These are phyloP conservation scores for Nothoprocta perdicaria DNA, from an alignment of 2,113 vertebrate genomes.

Conservation along the genomic window DNA sequence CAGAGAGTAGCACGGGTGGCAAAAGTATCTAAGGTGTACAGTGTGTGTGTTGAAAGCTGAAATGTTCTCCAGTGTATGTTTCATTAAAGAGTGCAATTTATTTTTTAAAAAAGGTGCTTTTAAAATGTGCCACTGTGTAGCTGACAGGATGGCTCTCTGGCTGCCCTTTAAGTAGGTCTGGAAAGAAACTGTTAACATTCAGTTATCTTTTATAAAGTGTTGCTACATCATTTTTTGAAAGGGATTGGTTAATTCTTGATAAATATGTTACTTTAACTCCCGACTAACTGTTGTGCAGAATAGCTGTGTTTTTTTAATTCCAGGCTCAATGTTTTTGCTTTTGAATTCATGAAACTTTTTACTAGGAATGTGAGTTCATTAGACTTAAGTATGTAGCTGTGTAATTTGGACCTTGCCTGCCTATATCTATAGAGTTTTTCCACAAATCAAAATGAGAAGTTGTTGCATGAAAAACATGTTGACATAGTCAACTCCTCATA, in stretches of 20 bases:
- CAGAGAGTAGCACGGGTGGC: neutral
- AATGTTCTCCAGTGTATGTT: neutral
- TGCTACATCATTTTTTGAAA: neutral
- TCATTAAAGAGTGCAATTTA: neutral
- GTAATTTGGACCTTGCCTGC: neutral
- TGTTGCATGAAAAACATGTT: neutral
- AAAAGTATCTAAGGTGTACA: neutral
- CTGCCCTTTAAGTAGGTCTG: neutral
- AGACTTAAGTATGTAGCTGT: neutral
- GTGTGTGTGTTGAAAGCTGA: constrained; percentile 6
- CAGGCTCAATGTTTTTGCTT: neutral
- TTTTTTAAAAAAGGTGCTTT: neutral
- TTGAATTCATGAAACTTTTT: constrained; percentile 41
- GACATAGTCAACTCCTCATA: neutral
- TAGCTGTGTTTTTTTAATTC: neutral
- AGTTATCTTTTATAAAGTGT: neutral
- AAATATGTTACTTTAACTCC: constrained; percentile 22
- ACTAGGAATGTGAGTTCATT: neutral
- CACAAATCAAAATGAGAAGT: neutral
- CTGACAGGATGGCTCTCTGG: neutral
- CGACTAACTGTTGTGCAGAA: neutral
- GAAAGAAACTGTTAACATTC: neutral
- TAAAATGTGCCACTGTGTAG: neutral
- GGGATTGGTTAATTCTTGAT: neutral
- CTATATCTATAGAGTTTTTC: neutral